Conservation (phyloP, 2,113 vertebrate genomes). For the Mastomys coucha region DNA sequence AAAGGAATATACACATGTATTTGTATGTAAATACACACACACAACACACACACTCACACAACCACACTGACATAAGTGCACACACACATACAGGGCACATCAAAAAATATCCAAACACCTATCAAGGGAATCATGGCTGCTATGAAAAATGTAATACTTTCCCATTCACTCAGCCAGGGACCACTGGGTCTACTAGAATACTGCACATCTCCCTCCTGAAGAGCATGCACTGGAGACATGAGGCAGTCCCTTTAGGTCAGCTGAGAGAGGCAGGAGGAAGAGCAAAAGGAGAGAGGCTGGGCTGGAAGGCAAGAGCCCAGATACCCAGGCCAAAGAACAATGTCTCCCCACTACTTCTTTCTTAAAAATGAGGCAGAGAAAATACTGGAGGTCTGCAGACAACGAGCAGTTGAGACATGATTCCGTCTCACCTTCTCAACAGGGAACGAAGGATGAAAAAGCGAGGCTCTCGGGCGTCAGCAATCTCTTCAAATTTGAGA, state of each 20-base stretch:
- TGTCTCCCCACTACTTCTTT: constrained; percentile 57
- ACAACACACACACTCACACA: neutral
- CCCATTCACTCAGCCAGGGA: constrained; percentile 65
- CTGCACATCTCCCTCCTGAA: constrained; percentile 66
- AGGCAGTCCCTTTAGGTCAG: constrained; percentile 40
- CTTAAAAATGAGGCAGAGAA: constrained; percentile 69
- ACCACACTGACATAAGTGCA: neutral
- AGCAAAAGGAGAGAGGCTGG: constrained; percentile 59
- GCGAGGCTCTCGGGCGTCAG: constrained; percentile 85
- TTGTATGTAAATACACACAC: neutral
- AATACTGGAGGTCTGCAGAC: constrained; percentile 71
- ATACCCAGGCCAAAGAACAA: constrained; percentile 82
- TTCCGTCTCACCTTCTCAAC: constrained; percentile 83
- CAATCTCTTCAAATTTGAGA: constrained; percentile 85
- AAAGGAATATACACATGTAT: constrained; percentile 73
- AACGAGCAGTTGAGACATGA: constrained; percentile 77
- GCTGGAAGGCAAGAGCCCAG: constrained; percentile 54
- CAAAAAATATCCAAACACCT: constrained; percentile 74
- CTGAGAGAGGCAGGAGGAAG: constrained; percentile 67
- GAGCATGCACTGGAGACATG: constrained; percentile 73
- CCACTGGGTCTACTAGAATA: constrained; percentile 58
- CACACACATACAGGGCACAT: constrained; percentile 51
- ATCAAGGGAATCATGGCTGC: constrained; percentile 60
- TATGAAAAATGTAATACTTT: constrained; percentile 59
- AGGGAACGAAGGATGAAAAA: constrained; percentile 82